Conservation (phyloP, 2,113 vertebrate genomes). For the Aegithalos caudatus region DNA sequence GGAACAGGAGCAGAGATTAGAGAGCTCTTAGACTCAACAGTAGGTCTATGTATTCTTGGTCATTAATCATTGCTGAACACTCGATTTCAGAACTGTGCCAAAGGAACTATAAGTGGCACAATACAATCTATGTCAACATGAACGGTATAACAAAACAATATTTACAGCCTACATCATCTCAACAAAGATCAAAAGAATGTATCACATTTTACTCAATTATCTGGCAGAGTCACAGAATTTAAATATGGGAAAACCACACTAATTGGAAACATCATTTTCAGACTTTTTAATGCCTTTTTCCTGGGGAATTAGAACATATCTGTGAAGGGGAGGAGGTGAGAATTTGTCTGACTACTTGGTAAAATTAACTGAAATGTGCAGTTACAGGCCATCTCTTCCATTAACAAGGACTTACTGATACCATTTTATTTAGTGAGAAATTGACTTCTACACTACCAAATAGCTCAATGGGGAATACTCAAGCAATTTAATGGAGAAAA, state of each 20-base stretch:
- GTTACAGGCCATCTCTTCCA: slow-evolving; percentile 32
- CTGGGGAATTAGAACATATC: slow-evolving; percentile 18
- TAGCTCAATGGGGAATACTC: neutral
- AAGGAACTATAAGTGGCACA: neutral
- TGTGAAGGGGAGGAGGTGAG: slow-evolving; percentile 17
- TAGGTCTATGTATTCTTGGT: neutral
- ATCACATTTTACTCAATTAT: slow-evolving; percentile 28
- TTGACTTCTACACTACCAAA: neutral
- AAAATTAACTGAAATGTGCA: slow-evolving; percentile 49
- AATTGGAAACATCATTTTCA: slow-evolving; percentile 31
- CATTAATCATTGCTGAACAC: slow-evolving; percentile 33
- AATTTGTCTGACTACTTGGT: slow-evolving; percentile 45
- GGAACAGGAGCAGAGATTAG: slow-evolving; percentile 7
- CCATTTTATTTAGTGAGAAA: slow-evolving; percentile 4
- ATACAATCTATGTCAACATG: neutral
- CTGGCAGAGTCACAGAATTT: neutral
- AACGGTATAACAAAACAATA: neutral
- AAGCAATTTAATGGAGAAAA: neutral
- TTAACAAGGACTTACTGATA: slow-evolving; percentile 19
- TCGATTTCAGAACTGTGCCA: slow-evolving; percentile 2
- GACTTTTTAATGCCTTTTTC: neutral
- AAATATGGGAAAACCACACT: slow-evolving; percentile 13
- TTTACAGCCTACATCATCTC: slow-evolving; percentile 1
- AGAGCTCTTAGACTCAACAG: neutral
- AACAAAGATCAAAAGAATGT: slow-evolving; percentile 28